These are phyloP conservation scores for Holacanthus passer DNA, from an alignment of 2,113 vertebrate genomes.

Conservation along the genomic window DNA sequence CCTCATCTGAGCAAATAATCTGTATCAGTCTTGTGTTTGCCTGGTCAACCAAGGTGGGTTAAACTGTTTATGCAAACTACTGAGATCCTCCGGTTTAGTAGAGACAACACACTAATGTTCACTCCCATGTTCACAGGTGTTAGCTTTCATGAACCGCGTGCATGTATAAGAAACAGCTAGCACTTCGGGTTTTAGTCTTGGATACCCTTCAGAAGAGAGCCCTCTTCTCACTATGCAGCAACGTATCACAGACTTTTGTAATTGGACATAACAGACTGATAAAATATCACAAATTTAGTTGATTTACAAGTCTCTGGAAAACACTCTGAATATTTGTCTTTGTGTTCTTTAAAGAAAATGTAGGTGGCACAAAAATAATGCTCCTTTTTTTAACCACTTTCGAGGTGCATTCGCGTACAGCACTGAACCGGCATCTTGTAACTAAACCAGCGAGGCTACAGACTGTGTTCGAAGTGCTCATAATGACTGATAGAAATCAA, in stretches of 20 bases:
- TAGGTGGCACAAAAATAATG: not conserved
- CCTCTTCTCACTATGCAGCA: conserved; percentile 7
- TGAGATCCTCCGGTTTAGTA: conserved; percentile 36
- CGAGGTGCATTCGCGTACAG: not conserved
- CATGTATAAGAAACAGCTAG: conserved; percentile 20
- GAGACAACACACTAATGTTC: conserved; percentile 44
- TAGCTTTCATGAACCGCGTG: conserved; percentile 34
- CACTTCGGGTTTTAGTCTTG: conserved; percentile 14
- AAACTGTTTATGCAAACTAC: not conserved
- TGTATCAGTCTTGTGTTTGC: conserved; percentile 14
- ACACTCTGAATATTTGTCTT: not conserved
- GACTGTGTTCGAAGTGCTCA: conserved; percentile 30
- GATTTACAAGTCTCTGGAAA: not conserved
- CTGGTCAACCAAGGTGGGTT: not conserved
- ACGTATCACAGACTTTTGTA: conserved; percentile 1
- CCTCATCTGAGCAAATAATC: conserved; percentile 22
- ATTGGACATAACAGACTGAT: not conserved
- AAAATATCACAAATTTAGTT: not conserved
- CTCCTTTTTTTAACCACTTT: conserved; percentile 10
- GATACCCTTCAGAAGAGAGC: conserved; percentile 19
- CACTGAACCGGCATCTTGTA: conserved; percentile 23
- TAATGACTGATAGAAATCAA: conserved; percentile 50
- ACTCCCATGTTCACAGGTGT: conserved; percentile 31
- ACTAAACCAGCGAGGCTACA: conserved; percentile 8
- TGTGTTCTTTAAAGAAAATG: conserved; percentile 4